These are phyloP conservation scores for Dipodomys ordii DNA, from an alignment of 2,113 vertebrate genomes.

Conservation along the genomic window DNA sequence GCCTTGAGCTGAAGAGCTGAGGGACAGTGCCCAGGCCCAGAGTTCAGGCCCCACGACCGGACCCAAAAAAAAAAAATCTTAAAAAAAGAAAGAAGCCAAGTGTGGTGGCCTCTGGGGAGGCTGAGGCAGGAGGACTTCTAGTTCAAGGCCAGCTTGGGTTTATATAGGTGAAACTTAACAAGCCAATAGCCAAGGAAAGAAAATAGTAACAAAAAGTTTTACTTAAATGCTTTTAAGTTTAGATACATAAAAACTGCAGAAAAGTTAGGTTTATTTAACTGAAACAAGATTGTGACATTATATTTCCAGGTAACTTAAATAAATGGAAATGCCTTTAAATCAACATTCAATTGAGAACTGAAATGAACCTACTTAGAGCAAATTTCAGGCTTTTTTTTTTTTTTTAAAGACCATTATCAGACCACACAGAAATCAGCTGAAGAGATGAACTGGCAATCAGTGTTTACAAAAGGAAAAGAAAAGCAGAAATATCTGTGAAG, in stretches of 20 bases:
- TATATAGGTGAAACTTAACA: too few species aligned
- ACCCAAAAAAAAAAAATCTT: too few species aligned
- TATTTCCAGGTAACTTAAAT: not conserved
- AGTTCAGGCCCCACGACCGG: too few species aligned
- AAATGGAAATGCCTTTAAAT: not conserved
- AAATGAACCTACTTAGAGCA: not conserved
- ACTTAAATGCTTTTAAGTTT: conserved; percentile 19
- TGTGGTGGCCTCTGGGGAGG: too few species aligned
- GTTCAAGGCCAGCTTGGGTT: too few species aligned
- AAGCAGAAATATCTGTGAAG: conserved; percentile 8
- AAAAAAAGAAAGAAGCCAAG: too few species aligned
- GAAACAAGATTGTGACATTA: not conserved
- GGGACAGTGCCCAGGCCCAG: too few species aligned
- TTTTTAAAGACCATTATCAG: not conserved
- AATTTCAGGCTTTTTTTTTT: conserved; percentile 2
- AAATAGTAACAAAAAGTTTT: too few species aligned
- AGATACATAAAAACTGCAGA: not conserved
- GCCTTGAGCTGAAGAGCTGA: too few species aligned
- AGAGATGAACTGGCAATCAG: not conserved
- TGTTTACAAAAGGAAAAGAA: not conserved
- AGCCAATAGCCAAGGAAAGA: too few species aligned
- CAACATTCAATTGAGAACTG: not conserved
- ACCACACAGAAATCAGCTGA: not conserved
- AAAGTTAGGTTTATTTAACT: not conserved
- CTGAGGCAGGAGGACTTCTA: too few species aligned